Conservation (phyloP, 2,888 invertebrate genomes). For the Bruchidius siliquastri region DNA sequence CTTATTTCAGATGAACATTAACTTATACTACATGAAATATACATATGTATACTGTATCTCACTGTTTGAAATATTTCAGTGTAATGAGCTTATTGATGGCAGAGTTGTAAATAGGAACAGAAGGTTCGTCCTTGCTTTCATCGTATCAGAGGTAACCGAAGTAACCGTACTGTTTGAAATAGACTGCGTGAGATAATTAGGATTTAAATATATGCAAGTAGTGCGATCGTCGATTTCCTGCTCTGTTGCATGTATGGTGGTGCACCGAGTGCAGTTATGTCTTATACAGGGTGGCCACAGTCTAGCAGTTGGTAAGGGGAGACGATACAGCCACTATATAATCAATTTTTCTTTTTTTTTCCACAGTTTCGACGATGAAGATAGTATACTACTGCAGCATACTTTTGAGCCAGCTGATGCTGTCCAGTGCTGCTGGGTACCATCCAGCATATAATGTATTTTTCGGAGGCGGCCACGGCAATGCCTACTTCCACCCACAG, state of each 20-base stretch:
- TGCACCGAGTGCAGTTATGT: not conserved
- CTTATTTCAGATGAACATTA: too few species aligned
- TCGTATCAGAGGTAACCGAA: not conserved
- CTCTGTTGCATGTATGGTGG: not conserved
- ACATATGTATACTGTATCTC: too few species aligned
- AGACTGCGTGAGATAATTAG: not conserved
- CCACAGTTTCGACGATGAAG: not conserved
- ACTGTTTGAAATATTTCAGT: too few species aligned
- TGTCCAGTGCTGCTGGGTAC: not conserved
- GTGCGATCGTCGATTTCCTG: not conserved
- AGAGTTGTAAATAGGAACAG: not conserved
- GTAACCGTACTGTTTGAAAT: not conserved
- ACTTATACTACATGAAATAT: too few species aligned
- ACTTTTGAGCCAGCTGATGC: not conserved
- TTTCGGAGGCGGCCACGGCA: not conserved
- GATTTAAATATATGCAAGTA: not conserved
- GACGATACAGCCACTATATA: too few species aligned
- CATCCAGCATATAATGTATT: not conserved
- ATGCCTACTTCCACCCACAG: not conserved
- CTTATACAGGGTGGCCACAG: not conserved
- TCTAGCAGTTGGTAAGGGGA: not conserved
- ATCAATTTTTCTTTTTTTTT: not conserved
- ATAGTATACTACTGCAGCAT: not conserved
- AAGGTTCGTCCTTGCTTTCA: not conserved
- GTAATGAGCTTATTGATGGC: not conserved